Conservation (phyloP, 1,140 invertebrate species). For the Andrena cerasifolii region DNA sequence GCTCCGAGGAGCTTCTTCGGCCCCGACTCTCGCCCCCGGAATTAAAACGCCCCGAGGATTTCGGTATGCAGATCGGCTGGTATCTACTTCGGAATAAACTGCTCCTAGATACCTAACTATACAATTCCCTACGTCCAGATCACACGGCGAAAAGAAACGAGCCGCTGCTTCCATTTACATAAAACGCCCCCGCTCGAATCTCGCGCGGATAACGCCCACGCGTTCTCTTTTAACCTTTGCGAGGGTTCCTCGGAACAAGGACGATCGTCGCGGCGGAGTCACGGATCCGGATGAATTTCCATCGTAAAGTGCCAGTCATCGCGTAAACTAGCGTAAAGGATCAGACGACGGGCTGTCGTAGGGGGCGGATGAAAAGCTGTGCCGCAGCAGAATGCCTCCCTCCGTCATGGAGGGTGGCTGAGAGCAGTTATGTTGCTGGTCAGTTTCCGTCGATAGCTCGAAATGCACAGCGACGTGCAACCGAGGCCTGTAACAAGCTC, state of each 20-base stretch:
- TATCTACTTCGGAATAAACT: background rate
- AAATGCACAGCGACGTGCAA: background rate
- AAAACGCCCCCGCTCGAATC: background rate
- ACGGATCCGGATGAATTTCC: no score
- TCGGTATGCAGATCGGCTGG: no score
- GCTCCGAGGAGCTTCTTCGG: background rate
- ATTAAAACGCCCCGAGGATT: constrained; percentile 1
- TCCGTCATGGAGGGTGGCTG: no score
- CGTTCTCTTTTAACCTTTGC: background rate
- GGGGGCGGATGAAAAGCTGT: background rate
- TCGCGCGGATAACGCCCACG: background rate
- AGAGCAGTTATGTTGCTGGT: background rate
- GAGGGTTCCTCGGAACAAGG: background rate
- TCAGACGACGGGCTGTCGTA: background rate
- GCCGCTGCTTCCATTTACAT: background rate
- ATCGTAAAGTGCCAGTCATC: background rate
- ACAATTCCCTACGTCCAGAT: background rate
- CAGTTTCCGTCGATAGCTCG: background rate
- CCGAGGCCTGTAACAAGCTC: constrained; percentile 29
- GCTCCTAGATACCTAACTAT: background rate
- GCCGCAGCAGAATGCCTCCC: background rate
- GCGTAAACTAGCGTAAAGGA: background rate
- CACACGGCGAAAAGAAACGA: background rate
- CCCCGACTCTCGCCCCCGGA: background rate
- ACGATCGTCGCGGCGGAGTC: no score